Percentiles rank a stretch among this genome's conserved stretches.
phyloP scores from a whole-genome alignment of 2,113 vertebrate species.

The Nesogale talazaci region DNA sequence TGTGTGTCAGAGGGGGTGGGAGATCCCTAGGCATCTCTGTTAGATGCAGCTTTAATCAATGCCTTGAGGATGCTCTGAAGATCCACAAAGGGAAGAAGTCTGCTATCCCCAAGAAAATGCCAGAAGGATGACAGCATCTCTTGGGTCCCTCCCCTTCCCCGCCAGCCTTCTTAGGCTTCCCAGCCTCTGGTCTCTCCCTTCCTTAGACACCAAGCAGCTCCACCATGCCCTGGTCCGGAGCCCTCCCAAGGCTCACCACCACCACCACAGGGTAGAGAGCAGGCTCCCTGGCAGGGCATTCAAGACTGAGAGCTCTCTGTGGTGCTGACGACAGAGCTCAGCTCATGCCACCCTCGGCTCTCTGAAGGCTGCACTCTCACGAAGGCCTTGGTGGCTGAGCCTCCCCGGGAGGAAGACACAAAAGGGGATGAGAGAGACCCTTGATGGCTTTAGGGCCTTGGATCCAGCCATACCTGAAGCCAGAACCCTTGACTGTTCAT shows the following conservation, averaged over 20 bases:
- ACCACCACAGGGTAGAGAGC: background rate
- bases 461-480: background rate
- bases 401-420: accelerated
- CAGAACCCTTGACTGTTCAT: background rate
- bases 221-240: background rate
- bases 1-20: background rate
- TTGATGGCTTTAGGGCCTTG: background rate
- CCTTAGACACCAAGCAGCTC: background rate
- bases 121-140: accelerated
- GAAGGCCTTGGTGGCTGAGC: background rate
- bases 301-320: background rate
- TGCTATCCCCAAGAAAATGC: background rate
- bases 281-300: background rate
- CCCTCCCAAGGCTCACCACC: background rate
- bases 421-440: background rate
- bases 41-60: accelerated
- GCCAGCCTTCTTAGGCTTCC: background rate
- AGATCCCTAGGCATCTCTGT: background rate
- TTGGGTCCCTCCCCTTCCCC: background rate
- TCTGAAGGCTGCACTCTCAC: background rate
- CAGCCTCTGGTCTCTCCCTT: background rate
- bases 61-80: background rate
- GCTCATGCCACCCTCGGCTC: background rate
- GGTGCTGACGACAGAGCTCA: background rate
- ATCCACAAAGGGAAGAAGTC: background rate